phyloP scores from a whole-genome alignment of 2,888 invertebrate species.

The Xiphydria camelus region DNA sequence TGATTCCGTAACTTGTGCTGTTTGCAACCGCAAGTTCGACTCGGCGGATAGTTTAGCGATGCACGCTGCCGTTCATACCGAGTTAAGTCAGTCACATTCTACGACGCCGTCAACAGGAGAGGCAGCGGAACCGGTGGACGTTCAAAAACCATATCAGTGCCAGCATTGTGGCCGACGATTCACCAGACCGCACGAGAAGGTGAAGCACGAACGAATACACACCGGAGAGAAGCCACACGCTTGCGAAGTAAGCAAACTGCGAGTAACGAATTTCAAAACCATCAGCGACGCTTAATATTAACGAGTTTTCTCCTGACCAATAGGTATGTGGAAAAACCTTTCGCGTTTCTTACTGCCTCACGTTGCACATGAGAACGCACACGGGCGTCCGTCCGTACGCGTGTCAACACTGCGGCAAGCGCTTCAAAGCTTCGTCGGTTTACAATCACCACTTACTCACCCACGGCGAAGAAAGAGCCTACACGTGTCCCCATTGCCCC shows the following conservation, averaged over 20 bases:
- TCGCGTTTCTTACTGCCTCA: conserved; percentile 78
- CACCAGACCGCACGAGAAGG: conserved; percentile 77
- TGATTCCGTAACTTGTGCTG: conserved; percentile 63
- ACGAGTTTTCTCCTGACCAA: not conserved
- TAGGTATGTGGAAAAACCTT: conserved; percentile 78
- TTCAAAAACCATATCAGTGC: conserved; percentile 67
- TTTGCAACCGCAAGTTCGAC: conserved; percentile 75
- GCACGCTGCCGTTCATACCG: conserved; percentile 72
- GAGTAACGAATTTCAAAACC: not conserved
- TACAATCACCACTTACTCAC: conserved; percentile 78
- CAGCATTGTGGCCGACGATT: conserved; percentile 74
- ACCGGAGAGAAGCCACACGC: conserved; percentile 80
- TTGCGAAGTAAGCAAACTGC: conserved; percentile 61
- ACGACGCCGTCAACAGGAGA: conserved; percentile 26
- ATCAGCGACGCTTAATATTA: not conserved
- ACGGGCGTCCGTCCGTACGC: conserved; percentile 77
- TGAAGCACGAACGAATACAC: conserved; percentile 83
- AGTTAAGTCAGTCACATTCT: conserved; percentile 34
- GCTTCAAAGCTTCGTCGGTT: conserved; percentile 79
- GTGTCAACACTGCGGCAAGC: conserved; percentile 72
- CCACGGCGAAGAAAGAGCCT: conserved; percentile 75
- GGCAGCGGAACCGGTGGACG: conserved; percentile 7
- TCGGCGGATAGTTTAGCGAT: conserved; percentile 68
- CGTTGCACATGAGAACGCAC: conserved; percentile 79
- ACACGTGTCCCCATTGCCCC: conserved; percentile 75